Evolutionary conservation across 2,888 invertebrate species (phyloP).

Genomic region (Standfussiana lucernea): DNA sequence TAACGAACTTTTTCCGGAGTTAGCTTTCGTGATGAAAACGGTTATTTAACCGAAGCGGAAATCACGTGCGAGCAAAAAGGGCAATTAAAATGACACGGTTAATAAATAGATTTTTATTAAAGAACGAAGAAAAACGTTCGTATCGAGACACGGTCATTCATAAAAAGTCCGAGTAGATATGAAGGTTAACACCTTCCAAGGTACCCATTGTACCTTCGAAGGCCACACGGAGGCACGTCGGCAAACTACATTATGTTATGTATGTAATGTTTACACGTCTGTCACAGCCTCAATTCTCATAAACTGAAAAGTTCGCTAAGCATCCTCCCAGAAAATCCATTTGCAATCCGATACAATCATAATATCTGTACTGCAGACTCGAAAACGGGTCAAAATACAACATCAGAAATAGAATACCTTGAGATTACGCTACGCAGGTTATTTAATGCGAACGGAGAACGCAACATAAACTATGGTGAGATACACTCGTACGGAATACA

Average conservation of each 20-base stretch:
- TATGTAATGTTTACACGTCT: conserved; percentile 49
- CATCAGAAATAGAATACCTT: conserved; percentile 67
- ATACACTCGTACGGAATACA: conserved; percentile 49
- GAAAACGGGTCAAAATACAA: conserved; percentile 63
- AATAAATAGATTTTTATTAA: conserved; percentile 64
- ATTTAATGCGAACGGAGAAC: conserved; percentile 58
- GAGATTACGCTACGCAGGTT: conserved; percentile 59
- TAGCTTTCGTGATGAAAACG: conserved; percentile 52
- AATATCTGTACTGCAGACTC: conserved; percentile 38
- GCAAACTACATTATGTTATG: conserved; percentile 35
- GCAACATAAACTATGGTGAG: conserved; percentile 57
- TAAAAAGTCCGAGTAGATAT: conserved; percentile 62
- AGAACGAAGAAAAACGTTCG: conserved; percentile 52
- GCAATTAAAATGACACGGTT: conserved; percentile 66
- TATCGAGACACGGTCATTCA: conserved; percentile 59
- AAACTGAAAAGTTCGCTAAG: conserved; percentile 5
- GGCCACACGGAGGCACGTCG: conserved; percentile 51
- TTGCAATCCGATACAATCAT: conserved; percentile 41
- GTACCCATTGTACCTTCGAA: conserved; percentile 54
- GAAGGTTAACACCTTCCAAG: conserved; percentile 65
- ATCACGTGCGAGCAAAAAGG: conserved; percentile 59
- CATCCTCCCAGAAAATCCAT: conserved; percentile 46
- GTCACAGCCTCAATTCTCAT: conserved; percentile 26
- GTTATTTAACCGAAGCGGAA: conserved; percentile 60
- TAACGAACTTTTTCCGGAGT: conserved; percentile 32